A percentile compares a stretch with the other conserved stretches of the same genome.
Evolutionary conservation across 2,797 vertebrate species (phyloP).

Genomic region (Astyanax mexicanus): DNA sequence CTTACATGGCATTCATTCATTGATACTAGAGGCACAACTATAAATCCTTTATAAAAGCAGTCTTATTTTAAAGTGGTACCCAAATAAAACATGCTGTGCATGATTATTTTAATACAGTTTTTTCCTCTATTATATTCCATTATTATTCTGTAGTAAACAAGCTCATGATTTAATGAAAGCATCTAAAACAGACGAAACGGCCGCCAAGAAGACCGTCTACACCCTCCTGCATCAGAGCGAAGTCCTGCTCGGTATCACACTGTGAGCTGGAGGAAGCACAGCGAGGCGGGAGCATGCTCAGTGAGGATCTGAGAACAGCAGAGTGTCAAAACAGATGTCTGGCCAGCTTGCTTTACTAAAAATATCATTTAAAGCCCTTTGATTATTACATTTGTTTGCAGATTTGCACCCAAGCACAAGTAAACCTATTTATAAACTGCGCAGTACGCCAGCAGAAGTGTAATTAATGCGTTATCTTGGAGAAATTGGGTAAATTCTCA

Average conservation of each 20-base stretch:
- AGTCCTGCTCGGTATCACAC: constrained; percentile 1
- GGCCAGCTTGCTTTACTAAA: constrained; percentile 13
- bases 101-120: not conserved
- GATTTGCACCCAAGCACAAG: constrained; percentile 2
- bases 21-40: no score
- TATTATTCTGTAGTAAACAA: constrained; percentile 1
- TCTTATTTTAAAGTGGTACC: no score
- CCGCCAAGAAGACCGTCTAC: not conserved
- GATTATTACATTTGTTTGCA: constrained; percentile 2
- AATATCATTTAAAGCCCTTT: constrained; percentile 2
- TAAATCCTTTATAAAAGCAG: no score
- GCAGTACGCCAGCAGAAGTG: constrained; percentile 9
- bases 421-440: constrained; percentile 6
- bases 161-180: not conserved
- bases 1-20: no score
- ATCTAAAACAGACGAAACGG: not conserved
- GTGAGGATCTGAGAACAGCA: not conserved
- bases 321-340: not conserved
- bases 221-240: not conserved
- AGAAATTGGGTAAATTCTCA: constrained; percentile 52
- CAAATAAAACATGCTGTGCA: not conserved
- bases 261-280: constrained; percentile 4
- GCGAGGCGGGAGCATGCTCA: not conserved
- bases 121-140: not conserved
- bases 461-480: constrained; percentile 63